phyloP scores from a whole-genome alignment of 2,797 vertebrate genomes.

The Dermochelys coriacea region DNA sequence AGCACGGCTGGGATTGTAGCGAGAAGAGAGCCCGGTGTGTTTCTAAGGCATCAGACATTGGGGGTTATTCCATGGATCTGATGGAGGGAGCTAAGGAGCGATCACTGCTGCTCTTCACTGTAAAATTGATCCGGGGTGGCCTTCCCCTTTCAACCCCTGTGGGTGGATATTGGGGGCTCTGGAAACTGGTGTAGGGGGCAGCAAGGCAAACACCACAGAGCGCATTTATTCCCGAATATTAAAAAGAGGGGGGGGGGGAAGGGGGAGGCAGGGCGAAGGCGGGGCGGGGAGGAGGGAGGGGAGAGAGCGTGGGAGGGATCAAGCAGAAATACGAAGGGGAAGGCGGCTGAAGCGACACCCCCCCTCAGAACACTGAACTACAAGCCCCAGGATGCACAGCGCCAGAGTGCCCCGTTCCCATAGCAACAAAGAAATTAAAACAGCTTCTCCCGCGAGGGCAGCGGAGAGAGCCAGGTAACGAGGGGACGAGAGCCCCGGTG shows the following conservation, averaged over 20 bases:
- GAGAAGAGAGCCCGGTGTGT: background rate
- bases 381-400: background rate
- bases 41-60: background rate
- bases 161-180: background rate
- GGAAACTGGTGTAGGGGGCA: background rate
- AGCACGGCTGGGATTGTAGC: background rate
- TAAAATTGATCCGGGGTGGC: background rate
- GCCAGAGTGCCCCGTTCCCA: constrained; percentile 33
- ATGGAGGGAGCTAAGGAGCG: background rate
- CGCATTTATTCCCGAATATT: background rate
- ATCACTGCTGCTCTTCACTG: background rate
- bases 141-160: background rate
- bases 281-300: background rate
- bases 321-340: background rate
- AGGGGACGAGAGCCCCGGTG: accelerated
- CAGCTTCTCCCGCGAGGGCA: background rate
- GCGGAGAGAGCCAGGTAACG: background rate
- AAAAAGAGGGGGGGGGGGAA: background rate
- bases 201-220: background rate
- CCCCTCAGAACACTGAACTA: background rate
- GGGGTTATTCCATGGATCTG: background rate
- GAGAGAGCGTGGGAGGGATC: background rate
- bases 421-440: background rate
- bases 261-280: no score
- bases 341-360: background rate